These are phyloP conservation scores for Hirudo medicinalis DNA, from an alignment of 1,140 invertebrate genomes.

Conservation along the genomic window DNA sequence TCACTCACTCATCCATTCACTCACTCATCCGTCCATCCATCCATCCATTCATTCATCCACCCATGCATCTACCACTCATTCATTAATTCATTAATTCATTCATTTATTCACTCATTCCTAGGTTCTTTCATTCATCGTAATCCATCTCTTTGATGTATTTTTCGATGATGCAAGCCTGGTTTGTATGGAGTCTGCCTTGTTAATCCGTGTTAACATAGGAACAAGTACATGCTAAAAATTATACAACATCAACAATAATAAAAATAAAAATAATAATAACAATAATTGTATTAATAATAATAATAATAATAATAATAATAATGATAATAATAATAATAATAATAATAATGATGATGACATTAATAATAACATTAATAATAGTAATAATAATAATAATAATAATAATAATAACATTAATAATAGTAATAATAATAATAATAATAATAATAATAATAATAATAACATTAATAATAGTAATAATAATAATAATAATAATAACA, in stretches of 20 bases:
- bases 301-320: slow-evolving; percentile 3
- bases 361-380: background rate
- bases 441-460: slow-evolving; percentile 2
- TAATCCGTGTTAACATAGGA: too few relatives aligned
- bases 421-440: background rate
- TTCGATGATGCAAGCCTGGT: too few relatives aligned
- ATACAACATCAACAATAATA: background rate
- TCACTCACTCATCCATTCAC: background rate
- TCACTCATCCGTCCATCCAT: background rate
- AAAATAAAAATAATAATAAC: background rate
- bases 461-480: slow-evolving; percentile 10
- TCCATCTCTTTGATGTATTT: too few relatives aligned
- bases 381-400: background rate
- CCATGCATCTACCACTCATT: too few relatives aligned
- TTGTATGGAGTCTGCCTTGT: too few relatives aligned
- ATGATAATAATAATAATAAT: background rate
- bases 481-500: background rate
- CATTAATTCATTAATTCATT: too few relatives aligned
- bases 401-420: background rate
- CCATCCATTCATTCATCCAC: too few relatives aligned
- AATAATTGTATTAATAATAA: slow-evolving; percentile 1
- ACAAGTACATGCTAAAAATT: background rate
- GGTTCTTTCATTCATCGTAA: too few relatives aligned
- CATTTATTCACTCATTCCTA: too few relatives aligned
- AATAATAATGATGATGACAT: background rate